These are phyloP conservation scores for Lepidurus apus DNA, from an alignment of 1,140 invertebrate species.

Conservation along the genomic window DNA sequence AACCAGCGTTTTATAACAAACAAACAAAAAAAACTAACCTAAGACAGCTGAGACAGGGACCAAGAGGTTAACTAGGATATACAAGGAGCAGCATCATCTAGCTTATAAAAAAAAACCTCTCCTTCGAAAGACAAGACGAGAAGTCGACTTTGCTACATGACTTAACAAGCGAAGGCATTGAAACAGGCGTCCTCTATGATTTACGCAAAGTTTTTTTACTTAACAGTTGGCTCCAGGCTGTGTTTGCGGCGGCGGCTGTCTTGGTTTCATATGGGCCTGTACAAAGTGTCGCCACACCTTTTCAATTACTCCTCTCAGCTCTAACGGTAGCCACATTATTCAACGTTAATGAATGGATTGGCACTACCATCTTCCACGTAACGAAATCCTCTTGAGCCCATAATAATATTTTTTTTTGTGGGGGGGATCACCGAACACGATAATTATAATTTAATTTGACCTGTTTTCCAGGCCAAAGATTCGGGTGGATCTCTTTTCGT, in stretches of 20 bases:
- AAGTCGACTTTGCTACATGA: neutral
- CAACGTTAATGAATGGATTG: slow-evolving; percentile 47
- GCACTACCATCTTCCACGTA: slow-evolving; percentile 45
- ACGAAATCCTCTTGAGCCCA: slow-evolving; percentile 26
- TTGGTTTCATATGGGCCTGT: slow-evolving; percentile 52
- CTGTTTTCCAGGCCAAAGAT: slow-evolving; percentile 47
- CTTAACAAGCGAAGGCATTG: neutral
- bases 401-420: slow-evolving; percentile 8
- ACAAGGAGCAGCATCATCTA: neutral
- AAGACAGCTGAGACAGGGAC: neutral
- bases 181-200: slow-evolving; percentile 2
- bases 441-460: slow-evolving; percentile 1
- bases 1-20: neutral
- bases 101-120: neutral
- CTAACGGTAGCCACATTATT: slow-evolving; percentile 47
- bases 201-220: neutral
- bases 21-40: neutral
- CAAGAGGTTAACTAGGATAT: neutral
- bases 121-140: neutral
- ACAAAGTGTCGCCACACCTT: slow-evolving; percentile 48
- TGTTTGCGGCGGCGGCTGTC: slow-evolving; percentile 49
- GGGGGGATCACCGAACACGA: neutral
- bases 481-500: slow-evolving; percentile 55
- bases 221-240: slow-evolving; percentile 46
- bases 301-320: slow-evolving; percentile 49